A percentile compares a stretch with the other conserved stretches of the same genome.
phyloP scores from a whole-genome alignment of 1,140 invertebrate species.

The Drosophila lowei region DNA sequence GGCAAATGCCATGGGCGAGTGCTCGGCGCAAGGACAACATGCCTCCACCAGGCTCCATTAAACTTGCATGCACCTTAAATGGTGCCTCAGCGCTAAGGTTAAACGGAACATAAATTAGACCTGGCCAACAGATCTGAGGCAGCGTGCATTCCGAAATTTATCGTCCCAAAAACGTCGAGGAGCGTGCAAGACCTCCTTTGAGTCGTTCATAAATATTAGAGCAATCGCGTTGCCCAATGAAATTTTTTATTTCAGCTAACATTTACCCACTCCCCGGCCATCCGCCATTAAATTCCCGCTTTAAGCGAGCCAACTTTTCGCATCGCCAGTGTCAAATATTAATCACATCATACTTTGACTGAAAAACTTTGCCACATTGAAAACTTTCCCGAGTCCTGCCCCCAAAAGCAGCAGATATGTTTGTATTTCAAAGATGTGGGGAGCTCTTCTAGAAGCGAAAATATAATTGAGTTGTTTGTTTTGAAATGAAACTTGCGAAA shows the following conservation, averaged over 20 bases:
- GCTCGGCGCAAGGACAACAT: conserved; percentile 59
- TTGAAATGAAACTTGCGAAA: conserved; percentile 26
- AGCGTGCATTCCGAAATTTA: conserved; percentile 46
- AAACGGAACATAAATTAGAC: conserved; percentile 75
- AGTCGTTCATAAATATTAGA: conserved; percentile 68
- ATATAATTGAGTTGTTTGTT: too few species aligned
- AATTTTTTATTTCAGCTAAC: conserved; percentile 63
- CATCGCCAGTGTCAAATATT: conserved; percentile 51
- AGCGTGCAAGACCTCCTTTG: conserved; percentile 42
- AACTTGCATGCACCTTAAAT: conserved; percentile 78
- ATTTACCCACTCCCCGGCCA: not conserved
- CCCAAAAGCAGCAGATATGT: conserved; percentile 30
- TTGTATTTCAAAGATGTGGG: not conserved
- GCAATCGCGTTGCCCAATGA: conserved; percentile 51
- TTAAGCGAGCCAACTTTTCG: conserved; percentile 26
- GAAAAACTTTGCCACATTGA: conserved; percentile 61
- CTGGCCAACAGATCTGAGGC: conserved; percentile 8
- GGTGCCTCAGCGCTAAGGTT: conserved; percentile 75
- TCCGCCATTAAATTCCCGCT: conserved; percentile 36
- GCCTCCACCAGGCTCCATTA: conserved; percentile 61
- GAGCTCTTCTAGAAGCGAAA: too few species aligned
- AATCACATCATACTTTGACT: conserved; percentile 56
- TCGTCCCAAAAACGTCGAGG: conserved; percentile 36
- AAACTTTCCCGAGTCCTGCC: conserved; percentile 45
- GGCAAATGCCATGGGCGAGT: conserved; percentile 13